A percentile compares a stretch with the other conserved stretches of the same genome.
Evolutionary conservation across 2,797 vertebrate genomes (phyloP).

Genomic region (Enteromius fasciolatus): DNA sequence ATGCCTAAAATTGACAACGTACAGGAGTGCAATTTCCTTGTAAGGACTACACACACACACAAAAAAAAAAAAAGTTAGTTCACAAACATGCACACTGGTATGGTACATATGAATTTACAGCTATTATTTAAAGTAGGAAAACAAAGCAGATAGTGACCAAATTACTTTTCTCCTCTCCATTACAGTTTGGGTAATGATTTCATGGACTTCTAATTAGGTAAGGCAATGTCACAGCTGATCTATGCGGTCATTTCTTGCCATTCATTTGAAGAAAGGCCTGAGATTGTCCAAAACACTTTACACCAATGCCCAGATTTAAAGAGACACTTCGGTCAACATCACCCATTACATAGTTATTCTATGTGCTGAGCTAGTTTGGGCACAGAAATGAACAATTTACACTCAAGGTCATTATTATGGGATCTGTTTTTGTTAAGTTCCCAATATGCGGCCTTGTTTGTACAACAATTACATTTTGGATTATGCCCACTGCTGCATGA

Average conservation of each 20-base stretch:
- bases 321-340: conserved; percentile 43
- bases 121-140: not conserved
- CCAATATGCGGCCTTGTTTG: not conserved
- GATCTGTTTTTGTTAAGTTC: conserved; percentile 31
- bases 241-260: not conserved
- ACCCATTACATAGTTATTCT: conserved; percentile 28
- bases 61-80: not conserved
- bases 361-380: conserved; percentile 48
- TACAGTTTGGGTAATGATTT: not conserved
- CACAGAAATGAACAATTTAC: conserved; percentile 10
- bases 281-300: conserved; percentile 66
- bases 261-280: conserved; percentile 52
- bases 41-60: not conserved
- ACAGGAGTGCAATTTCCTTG: conserved; percentile 39
- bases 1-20: not conserved
- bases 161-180: not conserved
- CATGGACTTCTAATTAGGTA: not conserved
- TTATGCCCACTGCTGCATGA: conserved; percentile 43
- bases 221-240: not conserved
- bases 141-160: not conserved
- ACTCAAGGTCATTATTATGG: conserved; percentile 45
- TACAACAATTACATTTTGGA: conserved; percentile 38
- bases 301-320: conserved; percentile 46
- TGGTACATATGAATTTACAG: not conserved
- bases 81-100: not conserved